Evolutionary conservation across 1,140 invertebrate species (phyloP).

Genomic region (Neodiprion fabricii): DNA sequence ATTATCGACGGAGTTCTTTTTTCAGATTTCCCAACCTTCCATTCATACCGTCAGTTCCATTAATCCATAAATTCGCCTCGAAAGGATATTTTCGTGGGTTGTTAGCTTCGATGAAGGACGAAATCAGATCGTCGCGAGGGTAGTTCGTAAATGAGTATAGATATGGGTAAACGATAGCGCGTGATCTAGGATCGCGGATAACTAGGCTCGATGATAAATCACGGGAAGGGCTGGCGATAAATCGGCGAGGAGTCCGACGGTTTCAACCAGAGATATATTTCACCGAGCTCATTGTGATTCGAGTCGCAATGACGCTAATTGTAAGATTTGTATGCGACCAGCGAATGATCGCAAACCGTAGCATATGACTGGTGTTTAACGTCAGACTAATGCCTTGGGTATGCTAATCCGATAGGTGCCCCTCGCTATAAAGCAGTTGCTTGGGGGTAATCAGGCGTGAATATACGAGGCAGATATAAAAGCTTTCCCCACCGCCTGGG

Average conservation of each 20-base stretch:
- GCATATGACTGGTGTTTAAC: not conserved
- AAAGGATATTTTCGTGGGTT: no score
- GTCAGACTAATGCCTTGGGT: not conserved
- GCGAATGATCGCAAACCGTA: not conserved
- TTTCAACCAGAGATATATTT: not conserved
- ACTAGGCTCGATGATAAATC: not conserved
- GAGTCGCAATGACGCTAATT: not conserved
- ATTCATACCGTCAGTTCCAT: no score
- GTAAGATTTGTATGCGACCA: conserved; percentile 2
- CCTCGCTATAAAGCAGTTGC: not conserved
- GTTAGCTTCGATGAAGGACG: no score
- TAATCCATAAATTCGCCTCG: no score
- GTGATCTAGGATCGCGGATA: no score
- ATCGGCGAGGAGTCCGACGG: not conserved
- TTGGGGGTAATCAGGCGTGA: not conserved
- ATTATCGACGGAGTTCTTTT: no score
- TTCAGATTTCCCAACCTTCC: no score
- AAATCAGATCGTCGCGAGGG: no score
- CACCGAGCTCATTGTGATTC: not conserved
- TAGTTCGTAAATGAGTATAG: no score
- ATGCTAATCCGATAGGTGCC: not conserved
- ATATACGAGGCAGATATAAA: not conserved
- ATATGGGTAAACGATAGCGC: no score
- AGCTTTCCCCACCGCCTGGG: not conserved
- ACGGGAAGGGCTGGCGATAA: not conserved